A percentile compares a stretch with the other conserved stretches of the same genome.
Evolutionary conservation across 37 sponge, comb jelly and placozoan species (phyloP).

Genomic region (Cliona cf. orientalis): DNA sequence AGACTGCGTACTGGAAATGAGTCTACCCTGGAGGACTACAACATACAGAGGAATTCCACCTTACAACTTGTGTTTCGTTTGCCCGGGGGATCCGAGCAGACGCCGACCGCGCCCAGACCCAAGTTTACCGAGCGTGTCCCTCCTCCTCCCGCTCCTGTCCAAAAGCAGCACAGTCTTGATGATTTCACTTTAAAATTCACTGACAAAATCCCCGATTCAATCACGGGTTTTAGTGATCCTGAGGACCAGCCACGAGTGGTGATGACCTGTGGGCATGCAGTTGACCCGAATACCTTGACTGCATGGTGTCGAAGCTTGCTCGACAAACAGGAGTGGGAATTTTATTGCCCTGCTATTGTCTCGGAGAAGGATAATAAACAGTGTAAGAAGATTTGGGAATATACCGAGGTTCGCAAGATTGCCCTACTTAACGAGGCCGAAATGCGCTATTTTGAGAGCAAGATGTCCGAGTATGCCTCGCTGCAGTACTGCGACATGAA

Average conservation of each 20-base stretch:
- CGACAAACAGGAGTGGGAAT: constrained; percentile 23
- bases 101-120: background rate
- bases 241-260: constrained; percentile 27
- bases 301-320: constrained; percentile 56
- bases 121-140: constrained; percentile 25
- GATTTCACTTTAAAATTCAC: constrained; percentile 40
- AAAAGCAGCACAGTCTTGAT: background rate
- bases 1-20: constrained; percentile 12
- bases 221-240: constrained; percentile 20
- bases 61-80: constrained; percentile 49
- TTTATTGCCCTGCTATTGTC: constrained; percentile 59
- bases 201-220: constrained; percentile 13
- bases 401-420: constrained; percentile 43
- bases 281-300: constrained; percentile 54
- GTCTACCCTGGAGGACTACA: constrained; percentile 39
- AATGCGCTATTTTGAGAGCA: constrained; percentile 41
- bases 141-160: background rate
- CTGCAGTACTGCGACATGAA: constrained; percentile 42
- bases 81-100: constrained; percentile 32
- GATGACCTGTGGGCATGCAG: constrained; percentile 65
- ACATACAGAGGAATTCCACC: constrained; percentile 52
- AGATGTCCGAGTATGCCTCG: constrained; percentile 66
- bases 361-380: constrained; percentile 1
- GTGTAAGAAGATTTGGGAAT: constrained; percentile 52
- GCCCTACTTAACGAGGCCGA: constrained; percentile 58